phyloP scores from a whole-genome alignment of 2,888 invertebrate genomes.

The Electrophaes corylata region DNA sequence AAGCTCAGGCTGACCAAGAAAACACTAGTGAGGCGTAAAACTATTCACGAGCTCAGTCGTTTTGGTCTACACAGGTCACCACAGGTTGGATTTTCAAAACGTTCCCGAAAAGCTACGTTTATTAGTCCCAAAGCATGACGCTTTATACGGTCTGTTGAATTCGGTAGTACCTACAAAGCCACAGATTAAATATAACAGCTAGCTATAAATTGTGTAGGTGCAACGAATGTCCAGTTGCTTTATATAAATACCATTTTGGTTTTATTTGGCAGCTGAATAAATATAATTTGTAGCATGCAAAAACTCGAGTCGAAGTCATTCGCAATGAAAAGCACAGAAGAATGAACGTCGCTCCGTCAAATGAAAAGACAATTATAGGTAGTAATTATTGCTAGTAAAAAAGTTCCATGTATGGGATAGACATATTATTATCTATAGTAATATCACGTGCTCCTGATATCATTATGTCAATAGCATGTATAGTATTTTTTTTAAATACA shows the following conservation, averaged over 20 bases:
- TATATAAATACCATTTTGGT: slow-evolving; percentile 12
- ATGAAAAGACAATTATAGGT: no score
- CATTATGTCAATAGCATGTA: no score
- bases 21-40: neutral
- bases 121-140: slow-evolving; percentile 55
- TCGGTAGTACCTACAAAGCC: slow-evolving; percentile 18
- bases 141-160: slow-evolving; percentile 42
- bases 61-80: no score
- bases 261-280: slow-evolving; percentile 5
- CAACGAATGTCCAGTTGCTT: slow-evolving; percentile 18
- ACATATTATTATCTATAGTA: no score
- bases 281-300: neutral
- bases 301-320: no score
- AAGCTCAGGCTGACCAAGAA: neutral
- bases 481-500: no score
- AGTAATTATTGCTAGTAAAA: no score
- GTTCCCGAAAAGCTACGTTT: slow-evolving; percentile 46
- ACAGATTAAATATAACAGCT: slow-evolving; percentile 27
- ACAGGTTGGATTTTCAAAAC: no score
- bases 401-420: no score
- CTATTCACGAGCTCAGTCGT: neutral
- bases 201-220: slow-evolving; percentile 26
- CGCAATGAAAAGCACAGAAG: no score
- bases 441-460: no score
- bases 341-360: no score